Percentiles rank a stretch among this genome's conserved stretches.
These are phyloP conservation scores for Leptoteleia sp. DNA, from an alignment of 1,140 invertebrate species.

Conservation along the genomic window DNA sequence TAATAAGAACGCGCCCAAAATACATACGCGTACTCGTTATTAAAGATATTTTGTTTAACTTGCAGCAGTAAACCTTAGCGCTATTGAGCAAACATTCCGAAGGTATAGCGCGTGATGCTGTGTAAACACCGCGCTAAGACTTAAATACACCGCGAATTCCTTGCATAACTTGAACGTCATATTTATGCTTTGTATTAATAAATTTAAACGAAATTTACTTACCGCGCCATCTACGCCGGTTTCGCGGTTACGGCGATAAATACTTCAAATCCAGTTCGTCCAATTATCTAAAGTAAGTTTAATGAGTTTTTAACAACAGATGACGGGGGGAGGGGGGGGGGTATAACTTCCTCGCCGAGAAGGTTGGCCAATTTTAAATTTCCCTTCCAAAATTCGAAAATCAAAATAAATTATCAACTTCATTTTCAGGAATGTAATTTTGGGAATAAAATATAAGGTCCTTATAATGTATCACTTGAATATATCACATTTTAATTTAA, in stretches of 20 bases:
- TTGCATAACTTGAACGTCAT: conserved; percentile 27
- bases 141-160: conserved; percentile 52
- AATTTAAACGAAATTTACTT: conserved; percentile 27
- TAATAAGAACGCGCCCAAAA: conserved; percentile 37
- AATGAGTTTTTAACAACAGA: no score
- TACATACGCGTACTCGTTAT: conserved; percentile 37
- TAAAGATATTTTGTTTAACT: conserved; percentile 64
- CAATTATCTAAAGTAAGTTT: no score
- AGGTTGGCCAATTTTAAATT: no score
- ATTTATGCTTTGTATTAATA: conserved; percentile 40
- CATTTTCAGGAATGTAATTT: no score
- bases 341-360: no score
- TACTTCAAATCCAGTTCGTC: conserved; percentile 9
- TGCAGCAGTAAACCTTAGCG: conserved; percentile 38
- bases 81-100: conserved; percentile 48
- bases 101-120: conserved; percentile 46
- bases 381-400: no score
- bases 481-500: no score
- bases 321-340: no score
- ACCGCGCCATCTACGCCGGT: not conserved
- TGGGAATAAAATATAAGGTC: no score
- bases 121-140: conserved; percentile 46
- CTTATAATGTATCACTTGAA: no score
- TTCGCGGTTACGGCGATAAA: conserved; percentile 29
- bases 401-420: no score